phyloP scores from a whole-genome alignment of 1,140 invertebrate genomes.

The Hylyphantes graminicola region DNA sequence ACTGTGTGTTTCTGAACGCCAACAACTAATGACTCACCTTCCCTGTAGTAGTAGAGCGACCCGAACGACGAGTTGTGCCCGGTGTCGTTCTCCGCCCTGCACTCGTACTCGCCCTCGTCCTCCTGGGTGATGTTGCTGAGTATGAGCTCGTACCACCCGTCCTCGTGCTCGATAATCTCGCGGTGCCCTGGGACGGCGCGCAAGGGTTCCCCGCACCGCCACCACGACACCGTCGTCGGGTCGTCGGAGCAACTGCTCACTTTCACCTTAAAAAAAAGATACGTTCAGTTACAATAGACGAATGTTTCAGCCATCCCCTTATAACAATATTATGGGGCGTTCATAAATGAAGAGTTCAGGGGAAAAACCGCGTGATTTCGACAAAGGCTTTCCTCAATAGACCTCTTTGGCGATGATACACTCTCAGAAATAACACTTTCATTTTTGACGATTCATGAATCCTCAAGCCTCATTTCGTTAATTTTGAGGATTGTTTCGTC shows the following conservation, averaged over 20 bases:
- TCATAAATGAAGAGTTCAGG: too few relatives aligned
- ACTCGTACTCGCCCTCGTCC: slow-evolving; percentile 71
- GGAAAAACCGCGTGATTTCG: too few relatives aligned
- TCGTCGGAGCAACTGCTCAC: slow-evolving; percentile 65
- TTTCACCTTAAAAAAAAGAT: slow-evolving; percentile 62
- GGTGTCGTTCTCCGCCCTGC: slow-evolving; percentile 69
- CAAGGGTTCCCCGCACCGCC: slow-evolving; percentile 66
- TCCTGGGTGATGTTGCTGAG: slow-evolving; percentile 66
- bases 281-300: too few relatives aligned
- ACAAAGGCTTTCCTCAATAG: too few relatives aligned
- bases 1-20: too few relatives aligned
- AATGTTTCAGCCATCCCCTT: too few relatives aligned
- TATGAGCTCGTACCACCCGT: slow-evolving; percentile 64
- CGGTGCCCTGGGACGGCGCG: slow-evolving; percentile 60
- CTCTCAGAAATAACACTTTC: too few relatives aligned
- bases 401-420: too few relatives aligned
- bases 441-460: too few relatives aligned
- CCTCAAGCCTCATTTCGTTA: too few relatives aligned
- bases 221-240: slow-evolving; percentile 65
- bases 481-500: too few relatives aligned
- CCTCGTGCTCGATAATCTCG: slow-evolving; percentile 31
- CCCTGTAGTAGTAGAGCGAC: slow-evolving; percentile 63
- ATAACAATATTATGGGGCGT: too few relatives aligned
- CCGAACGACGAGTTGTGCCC: slow-evolving; percentile 69
- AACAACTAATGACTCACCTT: slow-evolving; percentile 62